Evolutionary conservation across 1,140 invertebrate species (phyloP), one percentile per base, ranked within the genome.

Genomic region (Bombus superbus): DNA sequence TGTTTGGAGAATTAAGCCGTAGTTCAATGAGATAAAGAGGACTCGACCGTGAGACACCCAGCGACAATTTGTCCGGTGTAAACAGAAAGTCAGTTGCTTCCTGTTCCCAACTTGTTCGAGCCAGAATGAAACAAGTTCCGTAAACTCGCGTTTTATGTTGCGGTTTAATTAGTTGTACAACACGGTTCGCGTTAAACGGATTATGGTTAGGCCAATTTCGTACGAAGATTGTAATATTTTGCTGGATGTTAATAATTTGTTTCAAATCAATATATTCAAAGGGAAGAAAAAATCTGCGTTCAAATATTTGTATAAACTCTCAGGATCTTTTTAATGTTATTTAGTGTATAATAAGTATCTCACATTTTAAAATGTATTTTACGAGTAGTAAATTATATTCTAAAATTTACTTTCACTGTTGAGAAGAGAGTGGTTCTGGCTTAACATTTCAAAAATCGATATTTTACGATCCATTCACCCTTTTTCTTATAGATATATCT

Each of bases 21-120:
- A n/a, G 32, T 40, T 80, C 68, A 80, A 80, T 80, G 44, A 40
- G 62, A 71, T 80, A 80, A 80, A 64, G 28, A 53, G 22, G 35
- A 42, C 47, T 53, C 42, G 32, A 40, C 47, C 35, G 78, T 38
- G 42, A 64, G 13, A 57, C 57, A 62, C 10, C 32, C 25, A 47
- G n/a, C 32, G n/a, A 71, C 78, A 71, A 80, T 71, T 69, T 80
- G 57, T 64, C 32, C 44, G 32, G 32, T 9, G 66, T 53, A 71
- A 80, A 71, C 66, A 47, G 66, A 69, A 78, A 78, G 59, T 80
- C 42, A 11, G 59, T 62, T 11, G 28, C n/a, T 53, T 42, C n/a
- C 66, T n/a, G 35, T 57, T 53, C 28, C 62, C 32, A 71, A 68
- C 66, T 80, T 71, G 78, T 53, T 80, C 42, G 0, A 18, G 18